Evolutionary conservation across 2,797 vertebrate species (phyloP).

Genomic region (Megalops cyprinoides): DNA sequence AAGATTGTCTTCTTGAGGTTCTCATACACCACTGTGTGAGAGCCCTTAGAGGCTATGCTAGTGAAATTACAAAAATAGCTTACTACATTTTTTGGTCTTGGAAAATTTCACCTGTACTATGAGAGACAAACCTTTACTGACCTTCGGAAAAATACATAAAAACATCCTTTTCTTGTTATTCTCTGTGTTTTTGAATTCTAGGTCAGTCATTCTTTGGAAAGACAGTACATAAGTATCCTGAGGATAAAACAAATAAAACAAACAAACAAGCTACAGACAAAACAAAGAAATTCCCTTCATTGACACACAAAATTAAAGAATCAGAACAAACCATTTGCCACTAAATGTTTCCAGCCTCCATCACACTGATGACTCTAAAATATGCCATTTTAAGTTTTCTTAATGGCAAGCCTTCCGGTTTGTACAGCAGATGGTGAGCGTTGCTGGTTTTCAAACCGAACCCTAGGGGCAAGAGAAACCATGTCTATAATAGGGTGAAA

Average conservation of each 20-base stretch:
- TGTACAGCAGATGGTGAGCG: background rate
- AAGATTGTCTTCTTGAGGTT: background rate
- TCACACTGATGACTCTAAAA: too few relatives aligned
- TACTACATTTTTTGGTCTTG: background rate
- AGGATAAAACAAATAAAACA: background rate
- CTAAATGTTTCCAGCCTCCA: background rate
- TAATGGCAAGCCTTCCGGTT: too few relatives aligned
- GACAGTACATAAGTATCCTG: slow-evolving; percentile 1
- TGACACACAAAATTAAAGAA: background rate
- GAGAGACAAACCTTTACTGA: background rate
- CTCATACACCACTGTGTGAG: background rate
- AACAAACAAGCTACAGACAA: too few relatives aligned
- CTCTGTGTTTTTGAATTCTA: background rate
- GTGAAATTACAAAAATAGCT: background rate
- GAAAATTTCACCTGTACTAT: background rate
- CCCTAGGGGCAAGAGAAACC: background rate
- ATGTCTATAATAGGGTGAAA: background rate
- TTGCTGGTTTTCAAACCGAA: background rate
- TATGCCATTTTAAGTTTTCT: too few relatives aligned
- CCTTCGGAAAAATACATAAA: background rate
- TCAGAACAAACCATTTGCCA: background rate
- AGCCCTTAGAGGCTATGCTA: background rate
- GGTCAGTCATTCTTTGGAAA: background rate
- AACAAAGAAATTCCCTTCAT: too few relatives aligned
- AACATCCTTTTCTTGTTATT: background rate